These are phyloP conservation scores for Anguilla japonica DNA, from an alignment of 2,113 vertebrate genomes.

Conservation along the genomic window DNA sequence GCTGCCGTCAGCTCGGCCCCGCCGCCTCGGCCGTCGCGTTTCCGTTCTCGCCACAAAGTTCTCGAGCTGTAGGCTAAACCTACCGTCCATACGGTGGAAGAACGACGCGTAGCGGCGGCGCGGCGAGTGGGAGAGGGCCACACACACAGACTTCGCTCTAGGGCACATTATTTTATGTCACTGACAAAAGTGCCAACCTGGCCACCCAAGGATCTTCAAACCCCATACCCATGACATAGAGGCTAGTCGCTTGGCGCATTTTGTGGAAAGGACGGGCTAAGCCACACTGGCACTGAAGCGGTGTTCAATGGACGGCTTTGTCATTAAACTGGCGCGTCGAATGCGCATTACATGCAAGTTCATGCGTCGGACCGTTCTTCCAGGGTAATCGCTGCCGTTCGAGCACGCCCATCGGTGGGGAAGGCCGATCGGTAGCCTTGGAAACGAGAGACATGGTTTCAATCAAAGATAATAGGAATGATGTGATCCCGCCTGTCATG, in stretches of 20 bases:
- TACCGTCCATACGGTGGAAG: not conserved
- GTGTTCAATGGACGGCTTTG: not conserved
- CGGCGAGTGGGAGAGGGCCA: not conserved
- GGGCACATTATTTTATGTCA: not conserved
- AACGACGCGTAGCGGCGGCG: not conserved
- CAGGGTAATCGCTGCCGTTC: not conserved
- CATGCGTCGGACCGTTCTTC: not conserved
- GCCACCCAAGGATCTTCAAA: not conserved
- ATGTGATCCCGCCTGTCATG: not conserved
- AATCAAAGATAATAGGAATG: conserved; percentile 8
- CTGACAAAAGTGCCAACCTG: not conserved
- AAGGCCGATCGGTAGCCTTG: not conserved
- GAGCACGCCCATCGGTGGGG: not conserved
- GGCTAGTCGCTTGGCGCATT: not conserved
- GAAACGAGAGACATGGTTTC: not conserved
- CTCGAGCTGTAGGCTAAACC: not conserved
- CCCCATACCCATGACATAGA: not conserved
- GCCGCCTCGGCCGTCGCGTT: not conserved
- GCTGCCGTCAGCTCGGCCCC: not conserved
- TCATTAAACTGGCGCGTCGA: not conserved
- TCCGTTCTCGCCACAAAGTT: not conserved
- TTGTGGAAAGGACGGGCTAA: not conserved
- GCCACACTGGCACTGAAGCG: not conserved
- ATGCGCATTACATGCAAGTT: not conserved
- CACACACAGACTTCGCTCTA: not conserved